A percentile compares a stretch with the other conserved stretches of the same genome.
Evolutionary conservation across 2,113 vertebrate species (phyloP).

Genomic region (Prietella phreatophila): DNA sequence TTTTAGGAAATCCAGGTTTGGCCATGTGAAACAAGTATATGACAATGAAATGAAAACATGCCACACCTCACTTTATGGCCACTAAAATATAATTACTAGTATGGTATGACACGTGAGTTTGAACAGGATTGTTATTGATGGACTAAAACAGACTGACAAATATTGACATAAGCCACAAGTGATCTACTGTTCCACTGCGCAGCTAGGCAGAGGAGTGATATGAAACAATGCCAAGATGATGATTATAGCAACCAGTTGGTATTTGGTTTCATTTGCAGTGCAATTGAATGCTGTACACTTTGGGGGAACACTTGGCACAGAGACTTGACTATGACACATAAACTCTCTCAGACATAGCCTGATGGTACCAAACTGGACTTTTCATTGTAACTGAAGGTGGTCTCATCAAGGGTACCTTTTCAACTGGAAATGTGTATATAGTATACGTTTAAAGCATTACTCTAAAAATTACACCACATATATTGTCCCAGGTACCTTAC

Average conservation of each 20-base stretch:
- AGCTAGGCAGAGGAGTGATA: background rate
- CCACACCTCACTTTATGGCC: background rate
- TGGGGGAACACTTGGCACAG: background rate
- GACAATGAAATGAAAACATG: constrained; percentile 4
- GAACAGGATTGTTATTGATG: background rate
- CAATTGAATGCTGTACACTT: background rate
- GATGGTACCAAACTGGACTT: background rate
- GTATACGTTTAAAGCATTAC: background rate
- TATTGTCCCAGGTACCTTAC: background rate
- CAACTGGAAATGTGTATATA: background rate
- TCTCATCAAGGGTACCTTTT: background rate
- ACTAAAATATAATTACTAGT: constrained; percentile 5
- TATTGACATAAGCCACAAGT: background rate
- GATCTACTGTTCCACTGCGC: background rate
- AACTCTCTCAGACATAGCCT: background rate
- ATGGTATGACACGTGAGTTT: background rate
- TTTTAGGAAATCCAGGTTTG: constrained; percentile 23
- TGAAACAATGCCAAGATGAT: background rate
- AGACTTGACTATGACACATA: background rate
- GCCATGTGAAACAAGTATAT: constrained; percentile 31
- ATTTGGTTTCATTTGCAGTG: background rate
- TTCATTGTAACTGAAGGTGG: background rate
- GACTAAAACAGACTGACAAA: background rate
- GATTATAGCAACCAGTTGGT: background rate
- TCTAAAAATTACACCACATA: background rate